Conservation (phyloP, 2,888 invertebrate genomes). For the Lasioglossum leucozonium region DNA sequence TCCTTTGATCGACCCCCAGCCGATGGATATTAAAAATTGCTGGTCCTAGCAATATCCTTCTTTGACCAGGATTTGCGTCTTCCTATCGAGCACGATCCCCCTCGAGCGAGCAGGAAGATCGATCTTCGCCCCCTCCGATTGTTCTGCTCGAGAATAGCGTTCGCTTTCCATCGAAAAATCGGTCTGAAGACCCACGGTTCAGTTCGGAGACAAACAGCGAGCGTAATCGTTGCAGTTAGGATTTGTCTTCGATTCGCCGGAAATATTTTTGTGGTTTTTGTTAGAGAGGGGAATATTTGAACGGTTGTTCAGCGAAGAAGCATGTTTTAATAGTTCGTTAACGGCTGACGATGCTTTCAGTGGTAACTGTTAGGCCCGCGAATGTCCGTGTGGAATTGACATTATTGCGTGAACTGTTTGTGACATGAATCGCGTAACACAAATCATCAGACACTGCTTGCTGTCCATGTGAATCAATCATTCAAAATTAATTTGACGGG, state of each 20-base stretch:
- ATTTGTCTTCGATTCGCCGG: too few species aligned
- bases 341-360: not conserved
- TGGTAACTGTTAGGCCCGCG: not conserved
- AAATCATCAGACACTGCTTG: not conserved
- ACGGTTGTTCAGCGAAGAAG: too few species aligned
- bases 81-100: not conserved
- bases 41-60: conserved; percentile 1
- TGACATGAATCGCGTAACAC: conserved; percentile 4
- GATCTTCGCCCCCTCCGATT: not conserved
- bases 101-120: not conserved
- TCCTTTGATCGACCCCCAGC: conserved; percentile 4
- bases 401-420: not conserved
- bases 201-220: not conserved
- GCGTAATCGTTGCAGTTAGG: not conserved
- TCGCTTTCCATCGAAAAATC: not conserved
- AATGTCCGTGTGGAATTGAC: not conserved
- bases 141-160: not conserved
- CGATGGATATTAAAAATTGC: conserved; percentile 42
- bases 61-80: not conserved
- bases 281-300: too few species aligned
- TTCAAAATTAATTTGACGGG: conserved; percentile 11
- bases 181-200: not conserved
- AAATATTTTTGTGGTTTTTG: too few species aligned
- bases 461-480: not conserved
- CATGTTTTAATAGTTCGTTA: not conserved